Evolutionary conservation across 1,140 invertebrate genomes (phyloP).

Genomic region (Drosophila littoralis): DNA sequence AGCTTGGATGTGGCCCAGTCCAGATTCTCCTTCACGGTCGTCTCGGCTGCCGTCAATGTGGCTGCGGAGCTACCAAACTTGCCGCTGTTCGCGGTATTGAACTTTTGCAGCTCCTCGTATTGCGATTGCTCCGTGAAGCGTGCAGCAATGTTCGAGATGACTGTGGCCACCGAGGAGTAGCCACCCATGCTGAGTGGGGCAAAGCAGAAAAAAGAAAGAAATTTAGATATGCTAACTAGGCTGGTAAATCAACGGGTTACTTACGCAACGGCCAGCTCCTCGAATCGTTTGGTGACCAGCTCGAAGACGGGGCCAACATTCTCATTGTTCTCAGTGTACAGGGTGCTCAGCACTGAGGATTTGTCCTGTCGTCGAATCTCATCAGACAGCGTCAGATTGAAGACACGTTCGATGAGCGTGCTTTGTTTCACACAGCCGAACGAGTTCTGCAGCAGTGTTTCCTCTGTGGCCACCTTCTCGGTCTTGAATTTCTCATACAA

Average conservation of each 20-base stretch:
- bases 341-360: slow-evolving; percentile 75
- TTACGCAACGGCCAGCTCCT: slow-evolving; percentile 84
- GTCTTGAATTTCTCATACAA: slow-evolving; percentile 85
- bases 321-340: slow-evolving; percentile 84
- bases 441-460: slow-evolving; percentile 86
- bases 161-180: slow-evolving; percentile 82
- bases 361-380: slow-evolving; percentile 84
- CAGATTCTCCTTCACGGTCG: slow-evolving; percentile 57
- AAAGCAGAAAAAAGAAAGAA: slow-evolving; percentile 13
- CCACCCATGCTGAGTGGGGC: slow-evolving; percentile 71
- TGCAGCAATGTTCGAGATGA: slow-evolving; percentile 84
- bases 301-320: slow-evolving; percentile 85
- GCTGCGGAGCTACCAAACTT: slow-evolving; percentile 62
- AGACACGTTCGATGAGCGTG: slow-evolving; percentile 78
- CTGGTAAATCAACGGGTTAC: slow-evolving; percentile 43
- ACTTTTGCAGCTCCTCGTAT: slow-evolving; percentile 63
- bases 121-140: slow-evolving; percentile 85
- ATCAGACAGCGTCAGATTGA: slow-evolving; percentile 64
- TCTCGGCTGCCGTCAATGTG: slow-evolving; percentile 57
- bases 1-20: slow-evolving; percentile 56
- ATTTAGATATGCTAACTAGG: background rate
- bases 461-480: slow-evolving; percentile 85
- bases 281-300: slow-evolving; percentile 83
- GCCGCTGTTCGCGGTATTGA: slow-evolving; percentile 45
- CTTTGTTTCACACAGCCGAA: slow-evolving; percentile 86